phyloP scores from a whole-genome alignment of 2,797 vertebrate species.

The Zenarchopterus dispar region DNA sequence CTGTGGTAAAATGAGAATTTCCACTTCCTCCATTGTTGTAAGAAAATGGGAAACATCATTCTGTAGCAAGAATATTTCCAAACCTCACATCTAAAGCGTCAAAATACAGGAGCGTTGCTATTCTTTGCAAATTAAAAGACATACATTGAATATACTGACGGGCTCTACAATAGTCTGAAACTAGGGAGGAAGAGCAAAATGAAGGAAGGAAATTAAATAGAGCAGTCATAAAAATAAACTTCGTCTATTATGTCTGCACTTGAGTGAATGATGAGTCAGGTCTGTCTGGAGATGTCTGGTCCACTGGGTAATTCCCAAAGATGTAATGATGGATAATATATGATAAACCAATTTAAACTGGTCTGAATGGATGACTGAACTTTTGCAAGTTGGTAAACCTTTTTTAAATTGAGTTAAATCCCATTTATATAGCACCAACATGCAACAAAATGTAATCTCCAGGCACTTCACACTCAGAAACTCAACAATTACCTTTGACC shows the following conservation, averaged over 20 bases:
- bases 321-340: slow-evolving; percentile 22
- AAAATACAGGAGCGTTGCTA: neutral
- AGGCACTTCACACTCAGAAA: no score
- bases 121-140: slow-evolving; percentile 12
- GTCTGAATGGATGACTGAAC: neutral
- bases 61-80: slow-evolving; percentile 16
- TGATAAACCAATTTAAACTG: neutral
- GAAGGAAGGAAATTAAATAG: slow-evolving; percentile 60
- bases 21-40: slow-evolving; percentile 5
- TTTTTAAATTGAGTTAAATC: neutral
- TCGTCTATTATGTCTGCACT: slow-evolving; percentile 45
- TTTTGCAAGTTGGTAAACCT: neutral
- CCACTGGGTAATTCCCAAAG: slow-evolving; percentile 67
- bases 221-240: slow-evolving; percentile 54
- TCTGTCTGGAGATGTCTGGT: slow-evolving; percentile 68
- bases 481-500: neutral
- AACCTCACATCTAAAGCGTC: slow-evolving; percentile 19
- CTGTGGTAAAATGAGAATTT: slow-evolving; percentile 10
- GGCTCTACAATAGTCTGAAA: slow-evolving; percentile 41
- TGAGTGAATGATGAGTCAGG: slow-evolving; percentile 62
- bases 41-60: slow-evolving; percentile 38
- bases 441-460: no score
- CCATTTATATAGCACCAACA: no score
- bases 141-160: slow-evolving; percentile 30
- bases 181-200: slow-evolving; percentile 54